Evolutionary conservation across 2,888 invertebrate species (phyloP).

Genomic region (Diabrotica balteata): DNA sequence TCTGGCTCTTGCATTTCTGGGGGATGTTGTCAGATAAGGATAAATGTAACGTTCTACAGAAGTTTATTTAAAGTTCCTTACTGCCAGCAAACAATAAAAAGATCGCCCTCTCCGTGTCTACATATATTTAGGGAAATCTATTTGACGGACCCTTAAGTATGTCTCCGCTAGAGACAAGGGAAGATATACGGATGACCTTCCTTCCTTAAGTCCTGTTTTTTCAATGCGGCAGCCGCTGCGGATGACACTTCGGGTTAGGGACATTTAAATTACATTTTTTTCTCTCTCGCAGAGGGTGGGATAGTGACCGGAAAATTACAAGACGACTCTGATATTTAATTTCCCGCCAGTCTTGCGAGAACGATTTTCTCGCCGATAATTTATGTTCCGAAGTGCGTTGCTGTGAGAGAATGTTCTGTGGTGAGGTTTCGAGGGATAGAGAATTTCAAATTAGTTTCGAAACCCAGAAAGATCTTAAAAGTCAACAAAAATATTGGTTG

Average conservation of each 20-base stretch:
- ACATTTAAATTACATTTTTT: constrained; percentile 58
- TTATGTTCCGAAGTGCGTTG: constrained; percentile 14
- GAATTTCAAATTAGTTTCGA: not conserved
- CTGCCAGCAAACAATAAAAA: constrained; percentile 47
- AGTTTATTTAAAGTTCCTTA: constrained; percentile 23
- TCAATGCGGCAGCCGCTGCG: constrained; percentile 27
- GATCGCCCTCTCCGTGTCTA: constrained; percentile 37
- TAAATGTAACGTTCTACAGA: constrained; percentile 14
- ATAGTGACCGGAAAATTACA: constrained; percentile 43
- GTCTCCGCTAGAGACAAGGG: constrained; percentile 22
- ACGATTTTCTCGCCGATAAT: constrained; percentile 19
- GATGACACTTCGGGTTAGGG: constrained; percentile 45
- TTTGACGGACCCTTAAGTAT: constrained; percentile 31
- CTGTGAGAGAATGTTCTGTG: not conserved
- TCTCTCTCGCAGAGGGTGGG: constrained; percentile 42
- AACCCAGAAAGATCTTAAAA: not conserved
- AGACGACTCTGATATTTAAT: constrained; percentile 28
- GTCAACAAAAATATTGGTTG: no score
- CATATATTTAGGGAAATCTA: constrained; percentile 38
- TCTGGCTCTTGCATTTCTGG: no score
- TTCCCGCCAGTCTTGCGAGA: constrained; percentile 27
- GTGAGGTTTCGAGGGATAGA: not conserved
- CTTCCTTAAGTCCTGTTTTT: constrained; percentile 30
- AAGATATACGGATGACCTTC: constrained; percentile 30
- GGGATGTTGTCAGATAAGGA: not conserved